A percentile compares a stretch with the other conserved stretches of the same genome.
Evolutionary conservation across 1,140 invertebrate genomes (phyloP).

Genomic region (Tetranychus cinnabarinus): DNA sequence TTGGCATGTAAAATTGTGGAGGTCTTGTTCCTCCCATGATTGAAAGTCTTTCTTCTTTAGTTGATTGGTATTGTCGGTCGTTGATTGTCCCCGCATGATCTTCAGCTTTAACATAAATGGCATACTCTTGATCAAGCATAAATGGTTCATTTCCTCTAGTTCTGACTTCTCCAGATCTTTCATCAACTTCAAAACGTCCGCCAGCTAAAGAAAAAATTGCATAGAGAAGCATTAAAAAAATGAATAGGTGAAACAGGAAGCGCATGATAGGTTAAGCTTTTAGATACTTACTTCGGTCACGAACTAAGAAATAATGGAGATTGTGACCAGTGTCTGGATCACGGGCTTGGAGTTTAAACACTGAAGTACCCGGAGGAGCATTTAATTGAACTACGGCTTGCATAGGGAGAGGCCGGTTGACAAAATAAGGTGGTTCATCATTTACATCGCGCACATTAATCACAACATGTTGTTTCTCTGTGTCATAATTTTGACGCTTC

Average conservation of each 20-base stretch:
- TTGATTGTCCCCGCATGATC: constrained; percentile 76
- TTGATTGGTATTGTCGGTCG: constrained; percentile 64
- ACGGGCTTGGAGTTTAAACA: constrained; percentile 77
- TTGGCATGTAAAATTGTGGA: constrained; percentile 77
- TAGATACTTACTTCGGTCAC: constrained; percentile 42
- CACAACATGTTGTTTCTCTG: constrained; percentile 77
- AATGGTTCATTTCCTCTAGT: constrained; percentile 71
- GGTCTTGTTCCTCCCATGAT: constrained; percentile 79
- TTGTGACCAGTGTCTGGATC: constrained; percentile 84
- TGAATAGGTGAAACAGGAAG: not conserved
- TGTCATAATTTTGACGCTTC: constrained; percentile 30
- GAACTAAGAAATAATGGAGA: constrained; percentile 80
- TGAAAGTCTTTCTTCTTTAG: constrained; percentile 63
- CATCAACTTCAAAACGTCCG: constrained; percentile 62
- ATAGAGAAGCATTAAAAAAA: not conserved
- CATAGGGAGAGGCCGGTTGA: constrained; percentile 78
- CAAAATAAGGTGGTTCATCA: constrained; percentile 79
- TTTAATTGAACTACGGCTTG: constrained; percentile 83
- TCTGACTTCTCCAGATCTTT: constrained; percentile 72
- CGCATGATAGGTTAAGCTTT: too few relatives aligned
- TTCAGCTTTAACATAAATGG: constrained; percentile 80
- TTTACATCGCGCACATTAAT: constrained; percentile 88
- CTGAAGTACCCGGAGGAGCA: constrained; percentile 76
- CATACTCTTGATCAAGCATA: constrained; percentile 84
- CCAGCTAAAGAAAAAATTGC: constrained; percentile 26